Conservation (phyloP, 2,888 invertebrate genomes). For the Papilio elwesi region DNA sequence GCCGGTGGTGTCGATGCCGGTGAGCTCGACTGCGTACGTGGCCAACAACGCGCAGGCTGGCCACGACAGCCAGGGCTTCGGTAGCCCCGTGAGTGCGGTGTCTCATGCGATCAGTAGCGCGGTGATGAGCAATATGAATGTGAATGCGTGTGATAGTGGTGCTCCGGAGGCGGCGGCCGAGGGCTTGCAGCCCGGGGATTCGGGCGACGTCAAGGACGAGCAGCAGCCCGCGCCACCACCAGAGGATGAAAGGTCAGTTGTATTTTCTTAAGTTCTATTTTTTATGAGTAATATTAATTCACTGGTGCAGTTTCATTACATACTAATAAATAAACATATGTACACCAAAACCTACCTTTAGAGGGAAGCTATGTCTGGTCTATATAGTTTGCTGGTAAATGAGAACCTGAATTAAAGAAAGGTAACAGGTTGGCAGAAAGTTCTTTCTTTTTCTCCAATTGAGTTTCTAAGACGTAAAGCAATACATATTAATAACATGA, state of each 20-base stretch:
- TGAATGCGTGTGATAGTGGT: slow-evolving; percentile 79
- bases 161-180: slow-evolving; percentile 69
- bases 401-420: too few relatives aligned
- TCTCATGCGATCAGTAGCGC: slow-evolving; percentile 77
- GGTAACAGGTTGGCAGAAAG: too few relatives aligned
- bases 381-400: too few relatives aligned
- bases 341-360: neutral
- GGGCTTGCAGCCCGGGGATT: slow-evolving; percentile 67
- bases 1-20: slow-evolving; percentile 80
- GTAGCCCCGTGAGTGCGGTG: slow-evolving; percentile 82
- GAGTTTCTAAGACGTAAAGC: too few relatives aligned
- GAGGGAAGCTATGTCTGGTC: neutral
- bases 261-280: neutral
- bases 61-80: slow-evolving; percentile 79
- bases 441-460: too few relatives aligned
- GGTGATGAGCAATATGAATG: slow-evolving; percentile 78
- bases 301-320: neutral
- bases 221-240: slow-evolving; percentile 63
- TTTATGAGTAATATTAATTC: neutral
- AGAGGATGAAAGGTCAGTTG: slow-evolving; percentile 81
- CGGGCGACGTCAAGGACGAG: slow-evolving; percentile 78
- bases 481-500: neutral
- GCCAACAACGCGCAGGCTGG: slow-evolving; percentile 66
- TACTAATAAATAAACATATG: slow-evolving; percentile 2
- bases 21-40: slow-evolving; percentile 72